Evolutionary conservation across 2,797 vertebrate species (phyloP), one percentile per base, ranked within the genome.

Genomic region (Stomatorhinus walkeri): DNA sequence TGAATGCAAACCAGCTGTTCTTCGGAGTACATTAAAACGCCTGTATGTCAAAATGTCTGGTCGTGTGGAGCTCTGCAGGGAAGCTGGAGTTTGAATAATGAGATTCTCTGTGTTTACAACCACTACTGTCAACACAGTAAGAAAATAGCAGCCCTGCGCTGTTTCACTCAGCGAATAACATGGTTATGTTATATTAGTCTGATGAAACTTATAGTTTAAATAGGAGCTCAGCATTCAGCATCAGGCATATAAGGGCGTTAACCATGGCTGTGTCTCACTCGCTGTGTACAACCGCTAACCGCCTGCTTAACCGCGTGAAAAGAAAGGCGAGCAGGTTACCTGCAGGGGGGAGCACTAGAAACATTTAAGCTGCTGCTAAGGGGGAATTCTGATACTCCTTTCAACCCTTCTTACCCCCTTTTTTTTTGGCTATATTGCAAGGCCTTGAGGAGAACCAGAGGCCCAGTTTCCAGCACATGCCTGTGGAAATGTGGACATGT

Each of bases 401-500:
- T 56, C 52, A 59, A 56, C 32, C 51, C 48, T 12, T 40, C 52
- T 59, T 40, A 87, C 85, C 52, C 49, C 16, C 52, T 51, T 87
- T 87, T 7, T 7, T 22, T 7, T 10, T 43, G 5, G 81, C 24
- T 85, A 83, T 72, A 72, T 72, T 48, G 79, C 81, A 51, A 24
- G 7, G 49, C 46, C 7, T 46, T 85, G 85, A 56, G 28, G 22
- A 59, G 32, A 56, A 56, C 51, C 19, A 36, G 12, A 56, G 85
- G 28, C 24, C 32, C 52, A 43, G 51, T 40, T 28, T 19, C 51
- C 24, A 87, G 32, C 16, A 16, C 28, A 59, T 32, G 85, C 51
- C 28, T 56, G 85, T 59, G 85, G 16, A 87, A 87, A 36, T 87
- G 52, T 56, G 52, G 85, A 87, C 32, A 87, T 19, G 14, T 87